Evolutionary conservation across 1,140 invertebrate genomes (phyloP).

Genomic region (Drosophila kikkawai): DNA sequence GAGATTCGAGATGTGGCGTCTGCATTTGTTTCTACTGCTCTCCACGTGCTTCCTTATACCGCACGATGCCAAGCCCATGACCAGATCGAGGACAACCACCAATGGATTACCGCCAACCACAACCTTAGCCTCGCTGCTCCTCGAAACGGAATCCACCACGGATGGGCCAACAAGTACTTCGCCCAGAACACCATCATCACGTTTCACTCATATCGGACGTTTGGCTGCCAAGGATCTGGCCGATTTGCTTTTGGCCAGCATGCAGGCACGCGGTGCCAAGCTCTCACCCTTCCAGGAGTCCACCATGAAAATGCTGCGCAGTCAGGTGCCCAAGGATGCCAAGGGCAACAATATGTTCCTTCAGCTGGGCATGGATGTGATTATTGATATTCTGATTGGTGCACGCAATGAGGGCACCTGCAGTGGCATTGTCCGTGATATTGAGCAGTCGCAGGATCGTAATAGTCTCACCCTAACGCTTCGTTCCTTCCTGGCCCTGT

Average conservation of each 20-base stretch:
- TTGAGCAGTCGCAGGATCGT: constrained; percentile 54
- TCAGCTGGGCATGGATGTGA: constrained; percentile 66
- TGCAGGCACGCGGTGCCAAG: constrained; percentile 58
- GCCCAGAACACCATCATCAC: background rate
- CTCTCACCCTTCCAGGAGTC: constrained; percentile 38
- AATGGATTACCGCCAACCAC: constrained; percentile 3
- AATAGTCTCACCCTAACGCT: constrained; percentile 57
- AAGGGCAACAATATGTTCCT: constrained; percentile 39
- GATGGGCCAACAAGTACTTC: background rate
- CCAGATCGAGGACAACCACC: background rate
- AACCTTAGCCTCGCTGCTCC: constrained; percentile 16
- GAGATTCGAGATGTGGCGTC: constrained; percentile 59
- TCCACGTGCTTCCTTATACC: constrained; percentile 69
- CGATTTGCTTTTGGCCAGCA: constrained; percentile 69
- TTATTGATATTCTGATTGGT: constrained; percentile 65
- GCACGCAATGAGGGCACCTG: constrained; percentile 46
- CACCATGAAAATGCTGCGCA: constrained; percentile 49
- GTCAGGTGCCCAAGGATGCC: constrained; percentile 24
- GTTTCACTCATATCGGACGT: constrained; percentile 47
- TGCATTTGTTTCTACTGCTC: constrained; percentile 69
- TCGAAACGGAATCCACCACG: constrained; percentile 17
- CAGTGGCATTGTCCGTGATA: constrained; percentile 54
- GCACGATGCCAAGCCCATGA: constrained; percentile 61
- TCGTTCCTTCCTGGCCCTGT: constrained; percentile 59
- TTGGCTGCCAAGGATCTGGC: constrained; percentile 71